Base-by-base conservation (phyloP, 2,113 vertebrate species). In the Rhadina sibilatrix region DNA sequence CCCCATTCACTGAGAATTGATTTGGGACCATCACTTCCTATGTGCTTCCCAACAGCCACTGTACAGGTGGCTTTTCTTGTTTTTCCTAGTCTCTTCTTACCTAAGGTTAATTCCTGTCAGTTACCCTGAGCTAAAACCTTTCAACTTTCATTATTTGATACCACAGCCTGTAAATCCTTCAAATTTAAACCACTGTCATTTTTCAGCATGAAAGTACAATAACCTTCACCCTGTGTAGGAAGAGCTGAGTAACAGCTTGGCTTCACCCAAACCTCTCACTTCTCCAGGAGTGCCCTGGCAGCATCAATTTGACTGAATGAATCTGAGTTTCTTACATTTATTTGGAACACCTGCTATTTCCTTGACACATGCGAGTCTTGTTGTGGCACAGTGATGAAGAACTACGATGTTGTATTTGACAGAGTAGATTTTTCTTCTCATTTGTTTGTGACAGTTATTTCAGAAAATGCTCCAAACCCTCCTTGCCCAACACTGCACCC, bases 271-370 rank as follows among this genome's bases (percentile, higher is more conserved):
- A 78, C 15, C 25, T 53, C 28, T 85, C 33, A 1, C 13, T 68
- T 50, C 37, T 27, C 10, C 14, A 57, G 52, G 31, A 78, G 30
- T 0, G 0, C 49, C 35, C 33, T 78, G 53, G 31, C 46, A 68
- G 21, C 1, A 3, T 59, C 72, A 9, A 2, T 92, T 83, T 85
- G 76, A 63, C 15, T 23, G 83, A 76, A 56, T 79, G 74, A 94
- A 89, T 84, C 87, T 56, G 42, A 94, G 75, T 64, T 53, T 72
- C 20, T 83, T 94, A 74, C 40, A 72, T 95, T 94, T 94, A 63
- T 95, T 91, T 96, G 82, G 65, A 94, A 72, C 80, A 82, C 87
- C 74, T 92, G 42, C 86, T 94, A n/a, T 90, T 95, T 91, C 68
- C 74, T 82, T 97, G 94, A 93, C 93, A 92, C 93, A 87, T 52